Evolutionary conservation across 64 coral and sea anemone genomes (phyloP).

Genomic region (Dendronephthya gigantea): DNA sequence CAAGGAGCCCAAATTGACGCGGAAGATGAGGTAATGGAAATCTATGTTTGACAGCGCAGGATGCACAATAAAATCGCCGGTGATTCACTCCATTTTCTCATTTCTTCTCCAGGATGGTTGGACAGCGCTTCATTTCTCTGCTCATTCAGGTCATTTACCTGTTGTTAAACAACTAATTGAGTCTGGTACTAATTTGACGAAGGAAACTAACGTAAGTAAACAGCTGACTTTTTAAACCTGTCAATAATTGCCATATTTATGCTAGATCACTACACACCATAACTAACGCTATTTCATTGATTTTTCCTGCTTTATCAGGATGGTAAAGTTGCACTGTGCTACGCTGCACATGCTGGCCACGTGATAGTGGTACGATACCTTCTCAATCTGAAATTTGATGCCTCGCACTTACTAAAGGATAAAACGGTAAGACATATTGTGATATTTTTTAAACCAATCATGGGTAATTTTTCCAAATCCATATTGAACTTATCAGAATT

Average conservation of each 20-base stretch:
- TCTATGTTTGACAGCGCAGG: too few relatives aligned
- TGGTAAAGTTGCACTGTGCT: slow-evolving; percentile 56
- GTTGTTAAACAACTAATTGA: slow-evolving; percentile 67
- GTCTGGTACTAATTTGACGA: slow-evolving; percentile 43
- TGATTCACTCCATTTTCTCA: not conserved
- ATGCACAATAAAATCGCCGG: not conserved
- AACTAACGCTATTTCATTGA: not conserved
- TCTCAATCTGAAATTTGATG: slow-evolving; percentile 54
- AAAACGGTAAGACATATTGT: slow-evolving; percentile 42
- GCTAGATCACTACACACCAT: not conserved
- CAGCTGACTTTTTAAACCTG: not conserved
- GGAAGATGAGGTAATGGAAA: slow-evolving; percentile 64
- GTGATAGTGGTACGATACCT: slow-evolving; percentile 44
- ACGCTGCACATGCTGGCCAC: slow-evolving; percentile 49
- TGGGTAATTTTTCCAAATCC: too few relatives aligned
- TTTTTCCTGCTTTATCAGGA: slow-evolving; percentile 27
- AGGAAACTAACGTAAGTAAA: slow-evolving; percentile 44
- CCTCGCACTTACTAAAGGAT: slow-evolving; percentile 53
- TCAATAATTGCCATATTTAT: not conserved
- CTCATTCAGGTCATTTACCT: slow-evolving; percentile 41
- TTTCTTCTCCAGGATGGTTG: slow-evolving; percentile 44
- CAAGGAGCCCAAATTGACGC: slow-evolving; percentile 79
- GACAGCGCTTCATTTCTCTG: slow-evolving; percentile 65
- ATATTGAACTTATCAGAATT: too few relatives aligned
- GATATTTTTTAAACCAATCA: not conserved